phyloP scores from a whole-genome alignment of 2,888 invertebrate species.

The Eutolmus rufibarbis region DNA sequence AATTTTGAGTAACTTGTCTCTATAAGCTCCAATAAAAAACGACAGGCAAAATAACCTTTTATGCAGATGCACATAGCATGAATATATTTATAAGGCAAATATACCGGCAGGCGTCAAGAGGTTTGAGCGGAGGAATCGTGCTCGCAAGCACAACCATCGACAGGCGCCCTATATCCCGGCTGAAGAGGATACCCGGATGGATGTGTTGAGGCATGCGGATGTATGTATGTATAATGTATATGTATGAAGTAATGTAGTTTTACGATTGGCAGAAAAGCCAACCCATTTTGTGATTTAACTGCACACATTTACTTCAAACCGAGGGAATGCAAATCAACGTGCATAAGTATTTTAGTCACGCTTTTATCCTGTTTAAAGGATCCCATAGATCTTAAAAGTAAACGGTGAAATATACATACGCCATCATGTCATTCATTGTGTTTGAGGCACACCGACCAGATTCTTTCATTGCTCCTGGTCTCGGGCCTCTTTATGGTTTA shows the following conservation, averaged over 20 bases:
- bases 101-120: not conserved
- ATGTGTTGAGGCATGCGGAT: not conserved
- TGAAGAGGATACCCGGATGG: not conserved
- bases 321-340: conserved; percentile 48
- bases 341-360: conserved; percentile 49
- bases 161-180: not conserved
- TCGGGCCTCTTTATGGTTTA: not conserved
- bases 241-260: conserved; percentile 9
- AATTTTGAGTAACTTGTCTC: conserved; percentile 9
- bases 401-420: conserved; percentile 37
- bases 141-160: not conserved
- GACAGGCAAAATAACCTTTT: conserved; percentile 25
- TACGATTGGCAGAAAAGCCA: conserved; percentile 38
- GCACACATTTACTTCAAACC: conserved; percentile 35
- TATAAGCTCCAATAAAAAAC: conserved; percentile 28
- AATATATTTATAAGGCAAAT: conserved; percentile 29
- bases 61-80: conserved; percentile 35
- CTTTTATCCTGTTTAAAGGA: conserved; percentile 49
- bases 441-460: conserved; percentile 32
- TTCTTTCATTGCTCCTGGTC: not conserved
- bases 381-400: conserved; percentile 43
- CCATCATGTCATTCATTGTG: conserved; percentile 41
- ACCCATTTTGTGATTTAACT: conserved; percentile 43
- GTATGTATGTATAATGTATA: not conserved
- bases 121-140: not conserved